Percentiles rank a stretch among this genome's conserved stretches.
These are phyloP conservation scores for Bhutanitis thaidina DNA, from an alignment of 2,888 invertebrate genomes.

Conservation along the genomic window DNA sequence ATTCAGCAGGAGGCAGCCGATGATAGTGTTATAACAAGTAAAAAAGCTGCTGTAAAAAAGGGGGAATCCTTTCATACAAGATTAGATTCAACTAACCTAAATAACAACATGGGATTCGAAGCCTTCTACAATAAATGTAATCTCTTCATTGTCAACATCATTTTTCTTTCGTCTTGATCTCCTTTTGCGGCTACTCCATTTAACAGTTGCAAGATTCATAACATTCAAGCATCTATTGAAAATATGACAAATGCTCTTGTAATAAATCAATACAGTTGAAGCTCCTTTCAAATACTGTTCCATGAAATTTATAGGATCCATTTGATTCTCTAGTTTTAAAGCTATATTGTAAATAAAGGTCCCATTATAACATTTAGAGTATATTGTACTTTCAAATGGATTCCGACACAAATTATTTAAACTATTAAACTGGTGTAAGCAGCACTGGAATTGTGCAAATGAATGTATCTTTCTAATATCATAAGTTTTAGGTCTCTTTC, in stretches of 20 bases:
- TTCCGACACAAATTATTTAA: constrained; percentile 83
- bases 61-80: no score
- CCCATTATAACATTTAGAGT: constrained; percentile 85
- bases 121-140: constrained; percentile 56
- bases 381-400: constrained; percentile 77
- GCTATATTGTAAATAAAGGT: constrained; percentile 88
- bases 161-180: constrained; percentile 39
- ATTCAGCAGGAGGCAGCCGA: no score
- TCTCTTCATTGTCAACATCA: constrained; percentile 36
- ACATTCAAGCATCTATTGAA: constrained; percentile 38
- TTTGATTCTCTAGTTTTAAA: constrained; percentile 79
- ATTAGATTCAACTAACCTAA: constrained; percentile 21
- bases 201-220: constrained; percentile 45
- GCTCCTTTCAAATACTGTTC: constrained; percentile 67
- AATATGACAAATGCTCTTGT: constrained; percentile 47
- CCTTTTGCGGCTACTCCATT: constrained; percentile 43
- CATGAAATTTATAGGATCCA: constrained; percentile 75
- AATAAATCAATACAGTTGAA: constrained; percentile 51
- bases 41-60: no score
- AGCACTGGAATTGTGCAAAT: constrained; percentile 84
- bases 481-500: constrained; percentile 75
- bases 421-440: constrained; percentile 77
- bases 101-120: constrained; percentile 66
- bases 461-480: constrained; percentile 79
- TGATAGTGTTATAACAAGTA: no score